These are phyloP conservation scores for Sarcophaga carnaria DNA, from an alignment of 2,888 invertebrate genomes.

Conservation along the genomic window DNA sequence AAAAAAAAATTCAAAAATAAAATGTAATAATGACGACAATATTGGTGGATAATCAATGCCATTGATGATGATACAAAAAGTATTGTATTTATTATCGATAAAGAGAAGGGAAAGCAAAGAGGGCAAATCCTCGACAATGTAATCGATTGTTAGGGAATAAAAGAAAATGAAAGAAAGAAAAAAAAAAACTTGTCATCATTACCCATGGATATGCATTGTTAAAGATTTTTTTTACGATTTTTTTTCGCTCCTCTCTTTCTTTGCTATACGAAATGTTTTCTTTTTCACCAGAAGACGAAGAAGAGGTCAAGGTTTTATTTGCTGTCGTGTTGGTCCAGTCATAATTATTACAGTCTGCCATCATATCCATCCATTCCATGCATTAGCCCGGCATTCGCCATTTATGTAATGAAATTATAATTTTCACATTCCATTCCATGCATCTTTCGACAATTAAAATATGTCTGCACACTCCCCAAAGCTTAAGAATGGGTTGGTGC, in stretches of 20 bases:
- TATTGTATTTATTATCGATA: neutral
- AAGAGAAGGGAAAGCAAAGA: neutral
- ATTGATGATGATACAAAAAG: neutral
- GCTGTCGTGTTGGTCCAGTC: constrained; percentile 21
- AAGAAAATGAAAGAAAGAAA: too few species aligned
- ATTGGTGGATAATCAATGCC: constrained; percentile 22
- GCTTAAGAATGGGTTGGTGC: constrained; percentile 2
- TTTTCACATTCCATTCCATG: neutral
- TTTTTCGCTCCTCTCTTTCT: neutral
- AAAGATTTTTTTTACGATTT: neutral
- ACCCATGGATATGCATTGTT: constrained; percentile 37
- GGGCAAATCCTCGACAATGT: too few species aligned
- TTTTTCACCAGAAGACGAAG: neutral
- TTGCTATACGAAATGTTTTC: neutral
- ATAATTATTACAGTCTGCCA: constrained; percentile 30
- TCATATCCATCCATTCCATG: constrained; percentile 5
- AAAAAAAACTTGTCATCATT: neutral
- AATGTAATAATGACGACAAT: constrained; percentile 2
- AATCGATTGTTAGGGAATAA: too few species aligned
- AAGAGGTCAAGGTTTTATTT: constrained; percentile 59
- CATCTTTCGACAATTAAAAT: constrained; percentile 43
- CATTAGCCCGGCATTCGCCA: neutral
- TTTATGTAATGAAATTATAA: constrained; percentile 30
- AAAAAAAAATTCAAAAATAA: constrained; percentile 36
- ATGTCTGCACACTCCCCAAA: constrained; percentile 38